Evolutionary conservation across 2,888 invertebrate genomes (phyloP).

Genomic region (Tenodera sinensis): DNA sequence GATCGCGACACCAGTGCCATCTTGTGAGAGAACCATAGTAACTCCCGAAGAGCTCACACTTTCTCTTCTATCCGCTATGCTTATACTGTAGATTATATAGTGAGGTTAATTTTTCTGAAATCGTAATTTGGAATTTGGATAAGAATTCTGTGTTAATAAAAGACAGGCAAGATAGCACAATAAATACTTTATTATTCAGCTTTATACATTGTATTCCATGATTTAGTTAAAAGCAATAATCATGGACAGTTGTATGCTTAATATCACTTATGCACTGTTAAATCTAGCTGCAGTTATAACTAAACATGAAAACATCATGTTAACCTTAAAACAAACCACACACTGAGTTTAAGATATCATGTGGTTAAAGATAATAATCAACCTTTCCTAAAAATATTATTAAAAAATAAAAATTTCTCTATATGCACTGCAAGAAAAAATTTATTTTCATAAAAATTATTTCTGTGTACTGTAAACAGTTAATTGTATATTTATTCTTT

Average conservation of each 20-base stretch:
- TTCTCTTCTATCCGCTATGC: too few relatives aligned
- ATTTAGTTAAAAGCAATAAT: background rate
- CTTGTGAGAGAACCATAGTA: too few relatives aligned
- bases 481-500: background rate
- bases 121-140: too few relatives aligned
- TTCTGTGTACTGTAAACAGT: background rate
- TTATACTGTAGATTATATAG: too few relatives aligned
- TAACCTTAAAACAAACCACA: background rate
- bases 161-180: background rate
- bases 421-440: background rate
- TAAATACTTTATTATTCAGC: background rate
- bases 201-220: background rate
- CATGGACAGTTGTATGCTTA: background rate
- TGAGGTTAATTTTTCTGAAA: too few relatives aligned
- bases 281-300: background rate
- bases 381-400: background rate
- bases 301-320: background rate
- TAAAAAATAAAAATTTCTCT: background rate
- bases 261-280: background rate
- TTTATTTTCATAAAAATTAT: background rate
- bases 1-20: too few relatives aligned
- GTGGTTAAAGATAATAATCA: too few relatives aligned
- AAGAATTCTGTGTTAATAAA: background rate
- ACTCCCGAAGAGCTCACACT: too few relatives aligned
- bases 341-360: background rate